Evolutionary conservation across 2,888 invertebrate species (phyloP).

Genomic region (Eilema griseolum): DNA sequence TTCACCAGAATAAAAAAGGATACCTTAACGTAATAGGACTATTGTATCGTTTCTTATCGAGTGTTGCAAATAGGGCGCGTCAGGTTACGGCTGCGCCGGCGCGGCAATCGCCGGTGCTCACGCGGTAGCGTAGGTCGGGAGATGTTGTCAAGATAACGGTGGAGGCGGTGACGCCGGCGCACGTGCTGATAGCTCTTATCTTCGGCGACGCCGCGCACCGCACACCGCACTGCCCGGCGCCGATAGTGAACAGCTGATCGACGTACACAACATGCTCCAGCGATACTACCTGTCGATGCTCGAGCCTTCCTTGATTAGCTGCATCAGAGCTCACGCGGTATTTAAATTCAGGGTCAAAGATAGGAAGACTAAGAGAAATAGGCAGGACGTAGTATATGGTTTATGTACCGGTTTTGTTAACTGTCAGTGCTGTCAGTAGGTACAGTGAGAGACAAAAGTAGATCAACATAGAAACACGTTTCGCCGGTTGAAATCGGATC

Average conservation of each 20-base stretch:
- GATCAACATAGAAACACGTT: too few relatives aligned
- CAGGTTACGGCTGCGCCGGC: slow-evolving; percentile 3
- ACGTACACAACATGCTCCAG: slow-evolving; percentile 33
- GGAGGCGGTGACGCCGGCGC: slow-evolving; percentile 49
- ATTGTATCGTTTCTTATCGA: slow-evolving; percentile 4
- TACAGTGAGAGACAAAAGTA: too few relatives aligned
- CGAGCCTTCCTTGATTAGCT: neutral
- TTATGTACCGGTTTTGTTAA: too few relatives aligned
- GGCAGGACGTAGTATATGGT: too few relatives aligned
- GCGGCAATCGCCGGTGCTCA: slow-evolving; percentile 26
- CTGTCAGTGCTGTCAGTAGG: too few relatives aligned
- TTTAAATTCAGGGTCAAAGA: neutral
- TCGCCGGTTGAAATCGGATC: too few relatives aligned
- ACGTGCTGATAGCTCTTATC: slow-evolving; percentile 63
- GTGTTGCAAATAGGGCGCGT: slow-evolving; percentile 7
- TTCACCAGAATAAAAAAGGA: neutral
- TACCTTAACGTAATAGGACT: neutral
- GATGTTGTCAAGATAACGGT: slow-evolving; percentile 57
- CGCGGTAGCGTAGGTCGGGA: slow-evolving; percentile 62
- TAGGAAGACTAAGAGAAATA: neutral
- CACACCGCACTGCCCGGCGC: slow-evolving; percentile 16
- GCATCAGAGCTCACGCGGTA: neutral
- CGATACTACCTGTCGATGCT: slow-evolving; percentile 12
- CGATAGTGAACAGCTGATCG: slow-evolving; percentile 54
- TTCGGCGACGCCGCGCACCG: slow-evolving; percentile 31